phyloP scores from a whole-genome alignment of 2,113 vertebrate species.

The Ailuropoda melanoleuca region DNA sequence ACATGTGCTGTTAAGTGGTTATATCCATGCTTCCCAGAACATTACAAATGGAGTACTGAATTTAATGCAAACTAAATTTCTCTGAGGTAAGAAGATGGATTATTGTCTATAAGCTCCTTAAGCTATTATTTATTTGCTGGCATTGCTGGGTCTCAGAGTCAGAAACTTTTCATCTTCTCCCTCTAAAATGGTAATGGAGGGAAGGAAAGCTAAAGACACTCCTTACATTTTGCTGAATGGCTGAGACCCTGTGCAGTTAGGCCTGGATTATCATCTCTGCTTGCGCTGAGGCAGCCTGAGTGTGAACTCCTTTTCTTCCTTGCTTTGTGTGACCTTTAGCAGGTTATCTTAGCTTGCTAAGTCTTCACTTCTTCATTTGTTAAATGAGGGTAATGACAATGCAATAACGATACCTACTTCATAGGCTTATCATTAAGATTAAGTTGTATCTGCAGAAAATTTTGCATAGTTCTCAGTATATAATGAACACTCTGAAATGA shows the following conservation, averaged over 20 bases:
- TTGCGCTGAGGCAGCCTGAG: neutral
- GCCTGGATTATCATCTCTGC: neutral
- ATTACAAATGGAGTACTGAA: neutral
- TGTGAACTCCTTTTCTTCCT: neutral
- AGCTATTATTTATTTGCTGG: neutral
- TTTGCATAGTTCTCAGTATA: neutral
- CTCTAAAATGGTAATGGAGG: neutral
- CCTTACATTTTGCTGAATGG: neutral
- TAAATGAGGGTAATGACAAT: neutral
- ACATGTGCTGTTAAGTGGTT: neutral
- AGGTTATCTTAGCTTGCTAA: neutral
- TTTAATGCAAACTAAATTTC: slow-evolving; percentile 25
- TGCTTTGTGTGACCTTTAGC: neutral
- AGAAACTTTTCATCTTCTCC: neutral
- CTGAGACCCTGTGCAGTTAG: neutral
- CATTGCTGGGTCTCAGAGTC: neutral
- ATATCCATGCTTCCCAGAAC: neutral
- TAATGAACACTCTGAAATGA: neutral
- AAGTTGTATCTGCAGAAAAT: neutral
- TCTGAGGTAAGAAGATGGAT: neutral
- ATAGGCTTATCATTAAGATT: neutral
- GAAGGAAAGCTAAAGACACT: neutral
- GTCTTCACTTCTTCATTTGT: neutral
- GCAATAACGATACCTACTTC: neutral
- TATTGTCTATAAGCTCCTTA: neutral